Percentiles rank a stretch among this genome's conserved stretches.
Evolutionary conservation across 2,113 vertebrate genomes (phyloP).

Genomic region (Marcusenius ussheri): DNA sequence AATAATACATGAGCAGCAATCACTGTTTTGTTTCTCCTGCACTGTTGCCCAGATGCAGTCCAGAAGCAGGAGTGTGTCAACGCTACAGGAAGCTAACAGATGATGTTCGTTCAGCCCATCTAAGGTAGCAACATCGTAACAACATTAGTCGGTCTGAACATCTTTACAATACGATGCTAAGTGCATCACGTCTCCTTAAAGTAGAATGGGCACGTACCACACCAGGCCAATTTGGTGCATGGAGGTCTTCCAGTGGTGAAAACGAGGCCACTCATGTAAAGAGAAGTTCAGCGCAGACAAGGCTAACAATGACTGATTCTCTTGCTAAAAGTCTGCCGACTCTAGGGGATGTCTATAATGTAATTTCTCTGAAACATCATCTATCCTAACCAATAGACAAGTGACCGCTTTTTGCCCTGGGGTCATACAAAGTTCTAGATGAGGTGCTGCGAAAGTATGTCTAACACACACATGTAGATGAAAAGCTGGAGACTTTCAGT

Average conservation of each 20-base stretch:
- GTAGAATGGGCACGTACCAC: not conserved
- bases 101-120: not conserved
- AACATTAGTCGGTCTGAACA: constrained; percentile 3
- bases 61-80: not conserved
- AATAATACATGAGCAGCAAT: not conserved
- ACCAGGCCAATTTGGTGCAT: constrained; percentile 40
- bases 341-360: constrained; percentile 58
- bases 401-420: constrained; percentile 50
- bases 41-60: not conserved
- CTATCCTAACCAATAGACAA: constrained; percentile 57
- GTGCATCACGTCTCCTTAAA: not conserved
- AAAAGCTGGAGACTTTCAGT: constrained; percentile 31
- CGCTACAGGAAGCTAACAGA: not conserved
- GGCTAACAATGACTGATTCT: constrained; percentile 58
- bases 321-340: constrained; percentile 36
- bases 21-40: not conserved
- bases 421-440: constrained; percentile 58
- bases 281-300: constrained; percentile 43
- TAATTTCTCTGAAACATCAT: constrained; percentile 63
- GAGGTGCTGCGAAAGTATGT: constrained; percentile 36
- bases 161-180: not conserved
- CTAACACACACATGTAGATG: constrained; percentile 28
- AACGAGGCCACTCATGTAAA: constrained; percentile 47
- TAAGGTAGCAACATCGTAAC: not conserved
- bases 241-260: constrained; percentile 51